Percentiles rank a stretch among this genome's conserved stretches.
These are phyloP conservation scores for Himalopsyche tibetana DNA, from an alignment of 2,888 invertebrate genomes.

Conservation along the genomic window DNA sequence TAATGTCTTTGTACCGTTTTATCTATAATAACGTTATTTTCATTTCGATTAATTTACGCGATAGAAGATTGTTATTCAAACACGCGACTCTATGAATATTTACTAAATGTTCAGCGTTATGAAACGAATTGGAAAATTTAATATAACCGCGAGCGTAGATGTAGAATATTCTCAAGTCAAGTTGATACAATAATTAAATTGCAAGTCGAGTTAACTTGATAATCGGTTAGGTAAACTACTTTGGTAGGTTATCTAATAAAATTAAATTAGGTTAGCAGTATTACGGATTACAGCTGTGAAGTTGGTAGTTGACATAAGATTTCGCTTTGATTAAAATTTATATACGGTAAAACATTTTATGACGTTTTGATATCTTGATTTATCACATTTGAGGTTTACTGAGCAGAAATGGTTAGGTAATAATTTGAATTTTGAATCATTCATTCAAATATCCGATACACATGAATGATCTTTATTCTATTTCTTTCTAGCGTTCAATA, in stretches of 20 bases:
- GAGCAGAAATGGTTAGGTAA: too few species aligned
- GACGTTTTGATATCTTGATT: background rate
- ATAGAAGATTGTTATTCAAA: constrained; percentile 5
- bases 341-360: background rate
- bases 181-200: constrained; percentile 1
- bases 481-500: too few species aligned
- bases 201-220: constrained; percentile 14
- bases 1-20: background rate
- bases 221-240: constrained; percentile 3
- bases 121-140: constrained; percentile 21
- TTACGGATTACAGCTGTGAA: background rate
- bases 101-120: constrained; percentile 15
- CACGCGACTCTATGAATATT: constrained; percentile 2
- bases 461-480: too few species aligned
- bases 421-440: too few species aligned
- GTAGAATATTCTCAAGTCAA: background rate
- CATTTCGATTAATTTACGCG: constrained; percentile 10
- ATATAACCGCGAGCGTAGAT: background rate
- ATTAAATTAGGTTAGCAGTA: constrained; percentile 6
- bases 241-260: constrained; percentile 23
- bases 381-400: background rate
- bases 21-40: constrained; percentile 8
- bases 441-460: too few species aligned
- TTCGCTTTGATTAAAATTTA: constrained; percentile 28
- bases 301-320: constrained; percentile 27